Conservation (phyloP, 2,888 invertebrate genomes). For the Incurvaria masculella region DNA sequence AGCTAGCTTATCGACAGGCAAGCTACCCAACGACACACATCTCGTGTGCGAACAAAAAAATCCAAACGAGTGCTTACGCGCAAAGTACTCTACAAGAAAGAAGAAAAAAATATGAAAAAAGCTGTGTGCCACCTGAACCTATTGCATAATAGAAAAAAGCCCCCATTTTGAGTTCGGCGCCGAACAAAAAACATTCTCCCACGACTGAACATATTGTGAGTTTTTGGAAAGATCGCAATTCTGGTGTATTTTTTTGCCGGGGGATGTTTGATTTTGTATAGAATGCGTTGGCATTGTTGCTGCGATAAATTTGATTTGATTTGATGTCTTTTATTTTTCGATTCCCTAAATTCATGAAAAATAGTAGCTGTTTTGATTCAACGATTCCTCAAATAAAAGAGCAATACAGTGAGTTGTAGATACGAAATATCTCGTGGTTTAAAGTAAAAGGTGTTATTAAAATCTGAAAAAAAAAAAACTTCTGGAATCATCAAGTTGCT, state of each 20-base stretch:
- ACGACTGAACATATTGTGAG: neutral
- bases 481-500: too few relatives aligned
- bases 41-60: neutral
- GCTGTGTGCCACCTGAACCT: neutral
- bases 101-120: neutral
- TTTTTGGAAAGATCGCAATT: neutral
- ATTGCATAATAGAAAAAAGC: neutral
- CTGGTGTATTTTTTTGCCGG: neutral
- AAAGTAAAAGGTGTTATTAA: too few relatives aligned
- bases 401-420: too few relatives aligned
- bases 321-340: neutral
- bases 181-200: neutral
- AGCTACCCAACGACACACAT: conserved; percentile 2
- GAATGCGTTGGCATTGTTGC: neutral
- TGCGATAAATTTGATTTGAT: neutral
- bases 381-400: too few relatives aligned
- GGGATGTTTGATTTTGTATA: neutral
- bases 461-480: too few relatives aligned
- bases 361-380: too few relatives aligned
- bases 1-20: conserved; percentile 7
- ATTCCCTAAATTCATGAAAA: too few relatives aligned
- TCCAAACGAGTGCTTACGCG: neutral
- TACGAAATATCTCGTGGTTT: too few relatives aligned
- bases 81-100: neutral
- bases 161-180: neutral